Base-by-base conservation (phyloP, 2,797 vertebrate genomes). In the Peromyscus melanophrys region DNA sequence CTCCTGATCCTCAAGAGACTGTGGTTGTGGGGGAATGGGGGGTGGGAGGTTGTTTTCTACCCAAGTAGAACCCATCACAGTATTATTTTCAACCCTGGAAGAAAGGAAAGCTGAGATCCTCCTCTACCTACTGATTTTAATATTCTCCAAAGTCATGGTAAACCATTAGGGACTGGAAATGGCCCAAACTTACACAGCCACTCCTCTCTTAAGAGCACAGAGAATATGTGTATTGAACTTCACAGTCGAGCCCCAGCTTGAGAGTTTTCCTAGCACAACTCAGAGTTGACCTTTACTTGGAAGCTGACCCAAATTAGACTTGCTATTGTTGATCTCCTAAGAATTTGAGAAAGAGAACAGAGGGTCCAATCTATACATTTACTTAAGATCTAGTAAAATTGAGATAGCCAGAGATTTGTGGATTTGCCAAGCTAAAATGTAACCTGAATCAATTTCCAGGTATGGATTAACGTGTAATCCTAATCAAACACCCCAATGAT, bases 131-230 rank as follows among this genome's bases (percentile, higher is more conserved):
- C 37, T 61, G n/a, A 73, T 82, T 73, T 69, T 16, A 90, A 49
- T 43, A 43, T 63, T 92, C 12, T 31, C 73, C 49, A 95, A 93
- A 89, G 40, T 93, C 57, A 63, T n/a, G 31, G 85, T 69, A 92
- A 97, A 67, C 80, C 43, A 37, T 65, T 34, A 77, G 43, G 16
- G n/a, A 83, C 46, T 90, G 6, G 63, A 78, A 84, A 75, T 75
- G 1, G 65, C 67, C 67, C 69, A 63, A 57, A 71, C 55, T 29
- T 88, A 43, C 43, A 31, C 37, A 81, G 46, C 31, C 55, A 46
- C 1, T 43, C 7, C 13, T 90, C 2, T 21, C 65, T 81, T 29
- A 75, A 59, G 75, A 93, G 52, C 43, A 75, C 11, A 83, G 80
- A 89, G 17, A 90, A 55, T 80, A n/a, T 16, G 43, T 29, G 27